A percentile compares a stretch with the other conserved stretches of the same genome.
Conservation (phyloP, 2,888 invertebrate species). For the Drosophila parthenogenetica region DNA sequence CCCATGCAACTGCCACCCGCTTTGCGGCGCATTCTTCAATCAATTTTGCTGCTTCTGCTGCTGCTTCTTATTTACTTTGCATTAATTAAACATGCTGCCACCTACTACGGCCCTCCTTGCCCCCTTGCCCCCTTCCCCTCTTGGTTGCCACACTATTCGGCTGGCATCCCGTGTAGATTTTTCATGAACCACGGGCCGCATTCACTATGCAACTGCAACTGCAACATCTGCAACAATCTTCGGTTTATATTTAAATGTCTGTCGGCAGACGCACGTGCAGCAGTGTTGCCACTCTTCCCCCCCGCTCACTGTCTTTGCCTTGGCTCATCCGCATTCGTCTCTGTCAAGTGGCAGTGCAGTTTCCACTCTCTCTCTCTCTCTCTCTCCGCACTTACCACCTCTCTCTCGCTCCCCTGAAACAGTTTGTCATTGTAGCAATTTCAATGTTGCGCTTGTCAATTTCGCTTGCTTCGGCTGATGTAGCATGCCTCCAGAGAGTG, state of each 20-base stretch:
- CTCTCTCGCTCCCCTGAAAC: conserved; percentile 7
- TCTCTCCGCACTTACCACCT: not conserved
- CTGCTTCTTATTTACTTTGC: conserved; percentile 79
- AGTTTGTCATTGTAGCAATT: conserved; percentile 80
- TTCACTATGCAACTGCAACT: conserved; percentile 26
- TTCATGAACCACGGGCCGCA: conserved; percentile 48
- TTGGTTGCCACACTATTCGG: not conserved
- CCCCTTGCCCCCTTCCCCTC: not conserved
- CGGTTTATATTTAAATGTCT: conserved; percentile 79
- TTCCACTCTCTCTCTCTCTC: conserved; percentile 19
- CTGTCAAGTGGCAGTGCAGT: conserved; percentile 74
- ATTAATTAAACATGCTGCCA: conserved; percentile 80
- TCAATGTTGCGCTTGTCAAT: conserved; percentile 80
- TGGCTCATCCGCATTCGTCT: conserved; percentile 68
- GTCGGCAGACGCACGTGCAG: conserved; percentile 76
- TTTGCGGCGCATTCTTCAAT: conserved; percentile 76
- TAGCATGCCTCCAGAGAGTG: conserved; percentile 7
- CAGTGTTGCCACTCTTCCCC: conserved; percentile 25
- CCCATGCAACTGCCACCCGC: conserved; percentile 54
- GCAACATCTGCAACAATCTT: conserved; percentile 79
- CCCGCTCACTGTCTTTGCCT: not conserved
- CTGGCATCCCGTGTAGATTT: conserved; percentile 55
- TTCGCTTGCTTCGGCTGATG: conserved; percentile 46
- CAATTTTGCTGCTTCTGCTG: conserved; percentile 63
- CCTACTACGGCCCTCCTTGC: conserved; percentile 44